phyloP scores from a whole-genome alignment of 2,113 vertebrate genomes.

The Leucopternis melanops region DNA sequence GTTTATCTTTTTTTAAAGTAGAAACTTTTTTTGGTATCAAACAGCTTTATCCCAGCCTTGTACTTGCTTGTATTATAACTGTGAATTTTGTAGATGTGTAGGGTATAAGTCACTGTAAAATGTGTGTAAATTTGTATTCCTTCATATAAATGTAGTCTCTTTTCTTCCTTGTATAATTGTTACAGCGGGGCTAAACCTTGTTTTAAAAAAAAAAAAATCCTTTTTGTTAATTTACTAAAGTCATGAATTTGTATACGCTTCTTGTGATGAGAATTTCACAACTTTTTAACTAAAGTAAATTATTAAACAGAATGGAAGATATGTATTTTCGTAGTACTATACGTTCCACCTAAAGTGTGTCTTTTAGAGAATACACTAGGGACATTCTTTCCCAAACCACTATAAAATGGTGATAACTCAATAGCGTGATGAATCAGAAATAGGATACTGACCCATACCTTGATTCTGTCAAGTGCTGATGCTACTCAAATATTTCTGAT shows the following conservation, averaged over 20 bases:
- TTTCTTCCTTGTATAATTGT: constrained; percentile 63
- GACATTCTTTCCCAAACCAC: neutral
- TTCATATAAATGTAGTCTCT: constrained; percentile 69
- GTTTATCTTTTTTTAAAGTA: constrained; percentile 34
- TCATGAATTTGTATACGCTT: constrained; percentile 70
- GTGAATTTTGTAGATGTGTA: constrained; percentile 81
- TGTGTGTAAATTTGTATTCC: constrained; percentile 78
- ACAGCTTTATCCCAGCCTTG: constrained; percentile 68
- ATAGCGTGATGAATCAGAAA: neutral
- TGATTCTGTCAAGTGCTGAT: neutral
- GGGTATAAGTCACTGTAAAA: constrained; percentile 73
- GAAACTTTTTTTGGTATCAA: constrained; percentile 58
- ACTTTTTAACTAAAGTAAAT: constrained; percentile 80
- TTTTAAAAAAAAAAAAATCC: constrained; percentile 18
- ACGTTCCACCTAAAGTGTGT: constrained; percentile 64
- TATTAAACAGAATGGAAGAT: constrained; percentile 76
- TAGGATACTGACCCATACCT: neutral
- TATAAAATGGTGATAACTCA: neutral
- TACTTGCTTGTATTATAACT: constrained; percentile 76
- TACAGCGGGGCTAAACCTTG: constrained; percentile 65
- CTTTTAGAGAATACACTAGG: constrained; percentile 73
- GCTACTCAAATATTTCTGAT: neutral
- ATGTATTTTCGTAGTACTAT: constrained; percentile 80
- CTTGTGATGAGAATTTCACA: constrained; percentile 66
- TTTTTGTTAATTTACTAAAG: constrained; percentile 70